phyloP scores from a whole-genome alignment of 64 coral and sea anemone genomes.

The Dendrophyllia cribrosa region DNA sequence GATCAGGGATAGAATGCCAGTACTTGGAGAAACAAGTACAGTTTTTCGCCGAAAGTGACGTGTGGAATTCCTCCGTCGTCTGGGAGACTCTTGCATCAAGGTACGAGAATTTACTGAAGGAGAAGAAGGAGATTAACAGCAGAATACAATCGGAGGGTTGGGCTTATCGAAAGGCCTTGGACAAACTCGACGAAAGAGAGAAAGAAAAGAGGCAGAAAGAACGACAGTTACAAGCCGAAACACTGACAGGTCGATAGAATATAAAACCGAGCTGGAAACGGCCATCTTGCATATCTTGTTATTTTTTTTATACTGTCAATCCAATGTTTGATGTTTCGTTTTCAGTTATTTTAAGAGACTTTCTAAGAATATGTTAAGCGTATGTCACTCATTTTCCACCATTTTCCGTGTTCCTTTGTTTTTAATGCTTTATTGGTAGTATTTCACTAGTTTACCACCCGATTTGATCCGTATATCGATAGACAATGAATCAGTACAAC shows the following conservation, averaged over 20 bases:
- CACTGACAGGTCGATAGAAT: not conserved
- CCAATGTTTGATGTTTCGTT: too few species aligned
- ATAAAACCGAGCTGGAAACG: not conserved
- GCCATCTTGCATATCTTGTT: too few species aligned
- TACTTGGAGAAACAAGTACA: constrained; percentile 7
- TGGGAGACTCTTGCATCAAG: constrained; percentile 27
- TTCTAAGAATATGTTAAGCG: too few species aligned
- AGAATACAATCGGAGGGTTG: not conserved
- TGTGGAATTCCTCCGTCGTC: not conserved
- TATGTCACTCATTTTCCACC: too few species aligned
- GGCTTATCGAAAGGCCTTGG: constrained; percentile 19
- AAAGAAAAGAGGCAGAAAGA: not conserved
- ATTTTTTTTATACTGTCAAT: too few species aligned
- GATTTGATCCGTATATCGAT: too few species aligned
- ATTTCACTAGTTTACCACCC: too few species aligned
- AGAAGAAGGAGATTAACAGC: constrained; percentile 24
- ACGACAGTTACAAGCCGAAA: not conserved
- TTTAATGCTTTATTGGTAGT: too few species aligned
- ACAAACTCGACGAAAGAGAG: not conserved
- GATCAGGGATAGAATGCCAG: constrained; percentile 29
- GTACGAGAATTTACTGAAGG: not conserved
- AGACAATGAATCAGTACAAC: too few species aligned
- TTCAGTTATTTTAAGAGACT: too few species aligned
- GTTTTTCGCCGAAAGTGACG: constrained; percentile 19
- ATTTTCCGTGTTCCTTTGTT: too few species aligned